These are phyloP conservation scores for Apis laboriosa DNA, from an alignment of 1,140 invertebrate genomes.

Conservation along the genomic window DNA sequence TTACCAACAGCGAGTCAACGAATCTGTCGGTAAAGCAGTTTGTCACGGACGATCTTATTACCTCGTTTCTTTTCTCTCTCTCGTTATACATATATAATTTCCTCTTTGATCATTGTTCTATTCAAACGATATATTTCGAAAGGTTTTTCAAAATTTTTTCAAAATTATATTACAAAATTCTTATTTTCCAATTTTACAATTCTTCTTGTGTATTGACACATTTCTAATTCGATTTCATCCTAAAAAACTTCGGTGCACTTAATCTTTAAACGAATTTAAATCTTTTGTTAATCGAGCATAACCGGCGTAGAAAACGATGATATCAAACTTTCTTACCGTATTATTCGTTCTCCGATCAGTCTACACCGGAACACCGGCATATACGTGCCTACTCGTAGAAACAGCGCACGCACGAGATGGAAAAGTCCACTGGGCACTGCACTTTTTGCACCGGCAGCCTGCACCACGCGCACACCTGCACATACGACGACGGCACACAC, in stretches of 20 bases:
- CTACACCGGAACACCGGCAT: constrained; percentile 41
- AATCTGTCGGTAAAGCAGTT: constrained; percentile 53
- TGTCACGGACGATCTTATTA: constrained; percentile 39
- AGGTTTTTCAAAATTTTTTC: not conserved
- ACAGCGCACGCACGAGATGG: constrained; percentile 54
- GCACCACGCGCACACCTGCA: constrained; percentile 57
- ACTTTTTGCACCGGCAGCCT: constrained; percentile 56
- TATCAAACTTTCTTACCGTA: not conserved
- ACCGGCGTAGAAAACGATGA: not conserved
- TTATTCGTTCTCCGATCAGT: constrained; percentile 33
- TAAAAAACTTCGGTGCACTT: not conserved
- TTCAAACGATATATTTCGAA: not conserved
- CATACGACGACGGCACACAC: constrained; percentile 31
- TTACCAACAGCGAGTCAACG: constrained; percentile 50
- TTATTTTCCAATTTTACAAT: not conserved
- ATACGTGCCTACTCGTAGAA: constrained; percentile 42
- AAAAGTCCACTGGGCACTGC: constrained; percentile 63
- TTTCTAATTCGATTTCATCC: not conserved
- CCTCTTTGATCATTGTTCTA: constrained; percentile 6
- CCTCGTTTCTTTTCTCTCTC: constrained; percentile 40
- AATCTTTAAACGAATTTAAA: not conserved
- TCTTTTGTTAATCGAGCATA: not conserved
- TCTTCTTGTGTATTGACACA: not conserved
- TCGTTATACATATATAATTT: constrained; percentile 12
- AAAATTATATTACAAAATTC: not conserved